Percentiles rank a stretch among this genome's conserved stretches.
These are phyloP conservation scores for Dromococcyx pavoninus DNA, from an alignment of 2,797 vertebrate genomes.

Conservation along the genomic window DNA sequence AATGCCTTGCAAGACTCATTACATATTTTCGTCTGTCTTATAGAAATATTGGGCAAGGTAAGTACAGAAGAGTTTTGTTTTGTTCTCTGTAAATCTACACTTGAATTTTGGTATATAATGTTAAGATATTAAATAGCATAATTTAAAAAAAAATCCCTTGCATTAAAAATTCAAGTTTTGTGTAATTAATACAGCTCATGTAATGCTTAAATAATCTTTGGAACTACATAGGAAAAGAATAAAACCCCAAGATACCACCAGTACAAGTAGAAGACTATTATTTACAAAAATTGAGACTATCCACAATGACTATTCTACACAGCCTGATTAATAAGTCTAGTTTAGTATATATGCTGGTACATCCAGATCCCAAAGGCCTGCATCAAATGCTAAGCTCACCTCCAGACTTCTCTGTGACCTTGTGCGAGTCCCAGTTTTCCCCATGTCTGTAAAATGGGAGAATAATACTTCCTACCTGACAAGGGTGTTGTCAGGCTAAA, in stretches of 20 bases:
- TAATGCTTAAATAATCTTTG: constrained; percentile 4
- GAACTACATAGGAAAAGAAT: not conserved
- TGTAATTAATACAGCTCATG: not conserved
- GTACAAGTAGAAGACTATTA: not conserved
- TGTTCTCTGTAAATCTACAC: not conserved
- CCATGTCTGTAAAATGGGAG: not conserved
- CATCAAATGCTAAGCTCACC: not conserved
- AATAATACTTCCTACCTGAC: not conserved
- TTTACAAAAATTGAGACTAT: not conserved
- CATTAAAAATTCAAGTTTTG: not conserved
- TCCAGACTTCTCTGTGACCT: not conserved
- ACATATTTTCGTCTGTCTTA: not conserved
- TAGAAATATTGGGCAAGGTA: not conserved
- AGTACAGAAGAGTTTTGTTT: not conserved
- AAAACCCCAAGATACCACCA: not conserved
- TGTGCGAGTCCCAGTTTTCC: not conserved
- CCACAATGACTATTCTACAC: not conserved
- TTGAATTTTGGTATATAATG: not conserved
- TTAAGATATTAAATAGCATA: not conserved
- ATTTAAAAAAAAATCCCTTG: not conserved
- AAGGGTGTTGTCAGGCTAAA: constrained; percentile 44
- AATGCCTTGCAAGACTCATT: constrained; percentile 9
- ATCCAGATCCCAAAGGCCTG: not conserved
- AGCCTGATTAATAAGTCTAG: not conserved
- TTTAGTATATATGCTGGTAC: not conserved